Evolutionary conservation across 1,140 invertebrate genomes (phyloP).

Genomic region (Xylocopa sonorina): DNA sequence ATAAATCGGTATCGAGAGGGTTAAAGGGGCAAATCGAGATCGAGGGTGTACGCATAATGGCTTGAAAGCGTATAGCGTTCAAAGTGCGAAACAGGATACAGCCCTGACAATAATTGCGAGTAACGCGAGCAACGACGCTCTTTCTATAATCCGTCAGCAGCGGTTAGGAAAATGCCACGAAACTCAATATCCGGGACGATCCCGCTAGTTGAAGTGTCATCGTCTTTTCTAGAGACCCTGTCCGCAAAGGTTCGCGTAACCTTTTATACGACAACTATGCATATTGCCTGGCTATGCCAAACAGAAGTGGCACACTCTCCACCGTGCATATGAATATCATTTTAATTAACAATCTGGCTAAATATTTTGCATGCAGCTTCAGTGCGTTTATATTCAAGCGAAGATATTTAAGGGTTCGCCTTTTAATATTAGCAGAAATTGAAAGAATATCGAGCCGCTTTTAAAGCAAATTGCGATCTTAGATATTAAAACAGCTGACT

Average conservation of each 20-base stretch:
- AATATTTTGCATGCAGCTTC: too few relatives aligned
- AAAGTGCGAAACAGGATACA: conserved; percentile 5
- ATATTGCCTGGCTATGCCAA: conserved; percentile 29
- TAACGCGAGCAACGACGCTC: too few relatives aligned
- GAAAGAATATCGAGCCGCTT: too few relatives aligned
- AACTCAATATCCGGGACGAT: conserved; percentile 47
- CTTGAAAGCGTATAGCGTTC: too few relatives aligned
- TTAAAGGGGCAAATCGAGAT: too few relatives aligned
- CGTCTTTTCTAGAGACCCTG: conserved; percentile 41
- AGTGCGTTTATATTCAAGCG: too few relatives aligned
- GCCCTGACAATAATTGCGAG: not conserved
- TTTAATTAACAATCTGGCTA: conserved; percentile 20
- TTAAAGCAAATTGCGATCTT: too few relatives aligned
- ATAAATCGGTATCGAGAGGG: too few relatives aligned
- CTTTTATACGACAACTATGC: conserved; percentile 40
- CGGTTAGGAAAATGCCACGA: conserved; percentile 1
- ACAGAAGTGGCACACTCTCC: not conserved
- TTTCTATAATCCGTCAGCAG: not conserved
- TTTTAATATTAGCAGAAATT: too few relatives aligned
- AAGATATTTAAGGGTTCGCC: too few relatives aligned
- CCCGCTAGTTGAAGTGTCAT: conserved; percentile 25
- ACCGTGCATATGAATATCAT: not conserved
- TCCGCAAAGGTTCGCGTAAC: not conserved
- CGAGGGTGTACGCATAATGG: too few relatives aligned
- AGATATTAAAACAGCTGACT: too few relatives aligned